Evolutionary conservation across 2,797 vertebrate species (phyloP).

Genomic region (Spinus pinus): DNA sequence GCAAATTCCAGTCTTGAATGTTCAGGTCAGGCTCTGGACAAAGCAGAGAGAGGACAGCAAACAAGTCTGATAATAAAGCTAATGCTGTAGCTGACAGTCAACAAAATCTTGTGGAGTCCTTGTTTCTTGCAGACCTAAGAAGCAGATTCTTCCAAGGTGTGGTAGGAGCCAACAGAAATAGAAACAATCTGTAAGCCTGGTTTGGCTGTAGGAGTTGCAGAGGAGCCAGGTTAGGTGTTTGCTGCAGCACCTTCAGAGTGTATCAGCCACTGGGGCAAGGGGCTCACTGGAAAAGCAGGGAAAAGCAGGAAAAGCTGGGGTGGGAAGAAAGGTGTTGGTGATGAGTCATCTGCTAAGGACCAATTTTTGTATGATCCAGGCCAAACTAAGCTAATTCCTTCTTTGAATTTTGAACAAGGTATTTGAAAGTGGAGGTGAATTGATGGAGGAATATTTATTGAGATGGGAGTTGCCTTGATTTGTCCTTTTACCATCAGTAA

Average conservation of each 20-base stretch:
- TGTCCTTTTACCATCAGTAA: neutral
- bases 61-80: neutral
- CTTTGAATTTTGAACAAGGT: neutral
- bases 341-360: neutral
- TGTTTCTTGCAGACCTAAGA: neutral
- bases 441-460: neutral
- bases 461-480: neutral
- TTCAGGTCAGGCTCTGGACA: neutral
- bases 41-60: neutral
- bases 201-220: neutral
- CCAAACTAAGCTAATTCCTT: neutral
- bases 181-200: neutral
- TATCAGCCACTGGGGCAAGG: neutral
- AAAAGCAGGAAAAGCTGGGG: neutral
- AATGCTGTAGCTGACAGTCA: neutral
- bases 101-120: neutral
- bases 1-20: neutral
- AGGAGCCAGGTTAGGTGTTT: neutral
- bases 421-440: neutral
- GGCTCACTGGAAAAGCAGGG: neutral
- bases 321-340: neutral
- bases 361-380: neutral
- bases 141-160: neutral
- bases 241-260: neutral
- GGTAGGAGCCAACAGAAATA: neutral